Evolutionary conservation across 2,797 vertebrate genomes (phyloP), one percentile per base, ranked within the genome.

Genomic region (Microcaecilia unicolor): DNA sequence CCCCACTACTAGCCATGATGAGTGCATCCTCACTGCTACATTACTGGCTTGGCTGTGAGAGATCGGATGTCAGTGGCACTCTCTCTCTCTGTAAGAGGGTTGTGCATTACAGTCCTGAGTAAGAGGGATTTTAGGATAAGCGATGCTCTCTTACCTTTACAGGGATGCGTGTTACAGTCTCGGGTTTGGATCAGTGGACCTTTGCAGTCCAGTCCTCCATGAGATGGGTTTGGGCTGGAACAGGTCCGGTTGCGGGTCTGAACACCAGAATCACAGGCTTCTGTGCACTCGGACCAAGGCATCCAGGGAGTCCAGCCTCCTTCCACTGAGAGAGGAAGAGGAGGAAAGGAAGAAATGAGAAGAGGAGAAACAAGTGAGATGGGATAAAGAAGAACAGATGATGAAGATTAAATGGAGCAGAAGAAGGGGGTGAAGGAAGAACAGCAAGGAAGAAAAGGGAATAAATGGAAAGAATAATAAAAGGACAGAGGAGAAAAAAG

Each of bases 151-250:
- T 10, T 52, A 92, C 91, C 87, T 70, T 60, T 40, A 50, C 92
- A 93, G 18, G 82, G 87, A 8, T 89, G 78, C 0, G 66, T 67
- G 60, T 87, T 89, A 64, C 91, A 92, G 58, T 92, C 88, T 10
- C 75, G 48, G 1, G 89, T 91, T 72, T 96, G 91, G 5, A 88
- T 72, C 31, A 86, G 84, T 4, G 89, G 87, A 3, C 89, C 91
- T 0, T 34, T 22, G 34, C 92, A 94, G 17, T 33, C 30, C 1
- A 31, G 16, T 3, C 81, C 83, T 9, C 78, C 78, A 0, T 85
- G 55, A 26, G 64, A 62, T 0, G 72, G 61, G 1, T 46, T 16
- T 3, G 84, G 84, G 8, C 63, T 72, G 31, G 40, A 68, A 47
- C 91, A 94, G 47, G 66, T 53, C 20, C 86, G 76, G 11, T 78